Evolutionary conservation across 1,140 invertebrate species (phyloP).

Genomic region (Latrodectus geometricus): DNA sequence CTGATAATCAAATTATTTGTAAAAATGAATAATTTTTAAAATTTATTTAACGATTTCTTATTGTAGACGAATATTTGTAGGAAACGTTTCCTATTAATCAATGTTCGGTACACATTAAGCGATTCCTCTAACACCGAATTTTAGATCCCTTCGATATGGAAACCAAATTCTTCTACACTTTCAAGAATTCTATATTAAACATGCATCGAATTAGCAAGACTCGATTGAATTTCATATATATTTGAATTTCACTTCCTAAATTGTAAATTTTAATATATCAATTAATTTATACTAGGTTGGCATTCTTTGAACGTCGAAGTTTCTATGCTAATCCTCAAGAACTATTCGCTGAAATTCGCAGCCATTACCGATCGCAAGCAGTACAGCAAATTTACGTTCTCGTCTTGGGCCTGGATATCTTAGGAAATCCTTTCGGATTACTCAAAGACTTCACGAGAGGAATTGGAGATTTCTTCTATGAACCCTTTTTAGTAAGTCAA

Average conservation of each 20-base stretch:
- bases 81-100: no score
- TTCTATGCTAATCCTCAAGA: conserved; percentile 89
- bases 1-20: no score
- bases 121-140: no score
- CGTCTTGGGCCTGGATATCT: conserved; percentile 97
- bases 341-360: conserved; percentile 82
- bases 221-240: no score
- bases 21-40: no score
- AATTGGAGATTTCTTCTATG: conserved; percentile 97
- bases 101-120: no score
- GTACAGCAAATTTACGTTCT: conserved; percentile 96
- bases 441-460: conserved; percentile 94
- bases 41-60: no score
- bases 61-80: no score
- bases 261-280: not conserved
- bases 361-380: conserved; percentile 84
- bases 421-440: conserved; percentile 97
- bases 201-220: no score
- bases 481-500: conserved; percentile 81
- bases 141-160: no score
- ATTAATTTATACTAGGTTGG: conserved; percentile 82
- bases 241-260: not conserved
- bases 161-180: no score
- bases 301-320: conserved; percentile 92
- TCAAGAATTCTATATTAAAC: no score